Evolutionary conservation across 2,113 vertebrate genomes (phyloP).

Genomic region (Channa argus): DNA sequence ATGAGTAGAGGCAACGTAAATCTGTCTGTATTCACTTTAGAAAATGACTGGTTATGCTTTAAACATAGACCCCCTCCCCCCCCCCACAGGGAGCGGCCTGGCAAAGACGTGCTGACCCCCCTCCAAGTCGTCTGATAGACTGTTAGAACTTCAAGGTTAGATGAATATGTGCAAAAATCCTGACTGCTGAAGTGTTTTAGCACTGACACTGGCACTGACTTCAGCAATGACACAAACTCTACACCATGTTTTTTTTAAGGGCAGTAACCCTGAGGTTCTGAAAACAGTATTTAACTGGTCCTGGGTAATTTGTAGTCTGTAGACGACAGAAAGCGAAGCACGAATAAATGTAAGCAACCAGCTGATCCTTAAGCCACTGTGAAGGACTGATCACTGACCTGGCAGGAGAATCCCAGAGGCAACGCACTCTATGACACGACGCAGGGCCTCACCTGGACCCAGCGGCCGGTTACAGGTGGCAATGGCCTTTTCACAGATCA

Average conservation of each 20-base stretch:
- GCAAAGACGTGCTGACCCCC: neutral
- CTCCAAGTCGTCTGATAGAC: neutral
- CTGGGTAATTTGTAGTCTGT: neutral
- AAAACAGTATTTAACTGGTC: neutral
- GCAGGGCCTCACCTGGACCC: slow-evolving; percentile 92
- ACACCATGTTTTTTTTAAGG: neutral
- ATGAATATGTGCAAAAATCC: no score
- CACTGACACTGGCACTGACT: no score
- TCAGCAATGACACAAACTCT: no score
- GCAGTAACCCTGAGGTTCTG: neutral
- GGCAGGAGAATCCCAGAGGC: slow-evolving; percentile 95
- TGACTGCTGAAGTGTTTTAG: no score
- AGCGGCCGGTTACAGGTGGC: slow-evolving; percentile 93
- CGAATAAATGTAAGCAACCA: neutral
- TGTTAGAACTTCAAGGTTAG: neutral
- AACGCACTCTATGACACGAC: slow-evolving; percentile 94
- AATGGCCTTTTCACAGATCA: slow-evolving; percentile 96
- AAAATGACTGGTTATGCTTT: no score
- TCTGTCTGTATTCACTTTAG: no score
- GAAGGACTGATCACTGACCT: slow-evolving; percentile 77
- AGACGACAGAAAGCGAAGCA: no score
- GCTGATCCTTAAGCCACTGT: neutral
- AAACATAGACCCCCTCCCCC: no score
- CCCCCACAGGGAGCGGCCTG: neutral
- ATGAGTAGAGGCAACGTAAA: no score